Evolutionary conservation across 2,888 invertebrate species (phyloP).

Genomic region (Yponomeuta plumbellus): DNA sequence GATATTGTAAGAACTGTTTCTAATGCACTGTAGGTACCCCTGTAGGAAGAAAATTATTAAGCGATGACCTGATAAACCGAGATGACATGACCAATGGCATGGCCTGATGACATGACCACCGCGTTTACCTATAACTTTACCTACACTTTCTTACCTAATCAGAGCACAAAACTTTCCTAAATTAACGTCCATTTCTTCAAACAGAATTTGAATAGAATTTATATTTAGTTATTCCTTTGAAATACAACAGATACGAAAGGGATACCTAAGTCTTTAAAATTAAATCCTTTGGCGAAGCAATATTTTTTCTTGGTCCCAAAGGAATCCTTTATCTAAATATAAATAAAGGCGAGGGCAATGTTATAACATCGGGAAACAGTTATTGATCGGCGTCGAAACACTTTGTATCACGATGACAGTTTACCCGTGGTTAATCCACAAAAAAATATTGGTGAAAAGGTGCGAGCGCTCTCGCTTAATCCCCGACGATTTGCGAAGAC

Average conservation of each 20-base stretch:
- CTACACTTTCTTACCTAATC: no score
- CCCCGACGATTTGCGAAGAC: constrained; percentile 70
- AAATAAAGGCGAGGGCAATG: constrained; percentile 41
- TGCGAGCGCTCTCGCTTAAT: constrained; percentile 67
- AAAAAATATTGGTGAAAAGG: constrained; percentile 68
- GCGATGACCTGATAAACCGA: no score
- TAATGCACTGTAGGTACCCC: no score
- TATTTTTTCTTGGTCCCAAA: constrained; percentile 31
- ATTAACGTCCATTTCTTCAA: no score
- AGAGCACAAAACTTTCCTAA: no score
- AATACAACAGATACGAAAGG: background rate
- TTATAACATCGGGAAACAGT: constrained; percentile 42
- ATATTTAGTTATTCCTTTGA: background rate
- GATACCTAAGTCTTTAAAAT: constrained; percentile 10
- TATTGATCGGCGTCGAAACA: constrained; percentile 52
- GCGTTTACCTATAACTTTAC: no score
- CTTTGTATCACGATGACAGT: constrained; percentile 54
- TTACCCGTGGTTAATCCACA: constrained; percentile 57
- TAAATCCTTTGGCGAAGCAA: constrained; percentile 14
- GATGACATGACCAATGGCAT: no score
- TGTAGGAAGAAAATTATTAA: no score
- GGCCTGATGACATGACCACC: no score
- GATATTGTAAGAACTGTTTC: no score
- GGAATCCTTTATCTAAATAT: constrained; percentile 40
- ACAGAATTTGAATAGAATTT: background rate